A percentile compares a stretch with the other conserved stretches of the same genome.
phyloP scores from a whole-genome alignment of 2,888 invertebrate genomes.

The Chymomyza procnemis region DNA sequence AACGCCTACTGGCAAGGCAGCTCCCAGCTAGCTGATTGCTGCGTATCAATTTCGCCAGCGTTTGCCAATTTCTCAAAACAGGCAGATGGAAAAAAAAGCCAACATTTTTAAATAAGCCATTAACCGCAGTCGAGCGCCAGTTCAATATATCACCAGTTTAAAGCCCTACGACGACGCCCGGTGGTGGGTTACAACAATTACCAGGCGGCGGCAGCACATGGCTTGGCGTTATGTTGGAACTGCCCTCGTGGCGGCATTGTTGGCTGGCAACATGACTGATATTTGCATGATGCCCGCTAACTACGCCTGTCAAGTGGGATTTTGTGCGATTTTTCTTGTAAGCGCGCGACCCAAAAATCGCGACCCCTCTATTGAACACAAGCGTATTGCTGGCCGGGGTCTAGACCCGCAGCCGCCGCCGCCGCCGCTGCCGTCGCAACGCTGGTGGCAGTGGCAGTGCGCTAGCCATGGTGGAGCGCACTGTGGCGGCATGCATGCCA shows the following conservation, averaged over 20 bases:
- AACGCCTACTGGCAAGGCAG: too few relatives aligned
- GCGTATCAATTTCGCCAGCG: conserved; percentile 75
- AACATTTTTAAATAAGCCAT: conserved; percentile 76
- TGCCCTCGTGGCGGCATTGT: conserved; percentile 3
- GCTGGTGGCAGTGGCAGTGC: conserved; percentile 3
- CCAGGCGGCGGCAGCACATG: conserved; percentile 17
- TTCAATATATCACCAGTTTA: conserved; percentile 71
- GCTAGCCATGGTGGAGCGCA: background rate
- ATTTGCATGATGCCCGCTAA: conserved; percentile 75
- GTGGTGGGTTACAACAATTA: background rate
- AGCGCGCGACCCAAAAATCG: conserved; percentile 32
- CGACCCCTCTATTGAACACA: conserved; percentile 50
- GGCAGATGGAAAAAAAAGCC: conserved; percentile 20
- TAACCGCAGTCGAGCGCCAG: conserved; percentile 69
- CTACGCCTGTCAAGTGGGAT: conserved; percentile 78
- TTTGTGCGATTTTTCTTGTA: conserved; percentile 76
- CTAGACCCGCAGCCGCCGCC: conserved; percentile 9
- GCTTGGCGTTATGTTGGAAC: conserved; percentile 10
- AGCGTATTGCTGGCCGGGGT: too few relatives aligned
- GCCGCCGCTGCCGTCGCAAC: conserved; percentile 20
- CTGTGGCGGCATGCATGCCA: conserved; percentile 68
- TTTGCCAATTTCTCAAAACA: conserved; percentile 77
- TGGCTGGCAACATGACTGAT: conserved; percentile 64
- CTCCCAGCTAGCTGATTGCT: conserved; percentile 53
- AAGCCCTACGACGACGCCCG: background rate